Evolutionary conservation across 2,888 invertebrate species (phyloP).

Genomic region (Eumerus sabulonum): DNA sequence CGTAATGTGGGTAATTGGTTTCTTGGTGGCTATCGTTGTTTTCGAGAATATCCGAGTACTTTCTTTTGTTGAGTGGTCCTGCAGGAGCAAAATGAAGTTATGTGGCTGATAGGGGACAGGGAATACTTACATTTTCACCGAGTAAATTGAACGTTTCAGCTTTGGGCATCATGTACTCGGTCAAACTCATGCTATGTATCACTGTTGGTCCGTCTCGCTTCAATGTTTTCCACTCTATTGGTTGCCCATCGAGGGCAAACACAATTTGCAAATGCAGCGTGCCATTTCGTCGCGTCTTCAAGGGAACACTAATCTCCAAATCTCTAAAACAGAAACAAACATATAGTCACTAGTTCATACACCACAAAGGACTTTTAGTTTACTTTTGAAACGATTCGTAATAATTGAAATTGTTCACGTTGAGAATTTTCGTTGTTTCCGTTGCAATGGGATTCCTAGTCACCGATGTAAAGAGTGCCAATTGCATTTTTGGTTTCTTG

Average conservation of each 20-base stretch:
- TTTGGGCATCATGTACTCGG: slow-evolving; percentile 87
- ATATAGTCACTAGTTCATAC: background rate
- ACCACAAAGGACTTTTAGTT: slow-evolving; percentile 70
- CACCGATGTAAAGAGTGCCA: slow-evolving; percentile 85
- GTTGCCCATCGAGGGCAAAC: slow-evolving; percentile 82
- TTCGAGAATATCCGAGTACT: background rate
- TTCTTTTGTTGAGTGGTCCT: background rate
- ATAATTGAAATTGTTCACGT: slow-evolving; percentile 84
- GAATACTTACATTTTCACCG: slow-evolving; percentile 79
- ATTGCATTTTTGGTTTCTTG: slow-evolving; percentile 84
- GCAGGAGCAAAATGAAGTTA: background rate
- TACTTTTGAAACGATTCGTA: slow-evolving; percentile 80
- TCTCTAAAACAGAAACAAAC: slow-evolving; percentile 80
- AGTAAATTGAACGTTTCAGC: slow-evolving; percentile 87
- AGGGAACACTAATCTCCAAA: slow-evolving; percentile 85
- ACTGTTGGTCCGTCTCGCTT: slow-evolving; percentile 82
- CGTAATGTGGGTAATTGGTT: slow-evolving; percentile 88
- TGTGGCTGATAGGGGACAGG: background rate
- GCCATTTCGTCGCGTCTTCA: slow-evolving; percentile 89
- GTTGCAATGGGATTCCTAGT: slow-evolving; percentile 81
- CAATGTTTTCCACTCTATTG: slow-evolving; percentile 82
- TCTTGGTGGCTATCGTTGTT: slow-evolving; percentile 69
- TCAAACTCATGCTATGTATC: slow-evolving; percentile 83
- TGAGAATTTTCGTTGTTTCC: slow-evolving; percentile 83
- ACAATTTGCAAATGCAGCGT: slow-evolving; percentile 89